A percentile compares a stretch with the other conserved stretches of the same genome.
Evolutionary conservation across 2,888 invertebrate genomes (phyloP).

Genomic region (Andrena minutula): DNA sequence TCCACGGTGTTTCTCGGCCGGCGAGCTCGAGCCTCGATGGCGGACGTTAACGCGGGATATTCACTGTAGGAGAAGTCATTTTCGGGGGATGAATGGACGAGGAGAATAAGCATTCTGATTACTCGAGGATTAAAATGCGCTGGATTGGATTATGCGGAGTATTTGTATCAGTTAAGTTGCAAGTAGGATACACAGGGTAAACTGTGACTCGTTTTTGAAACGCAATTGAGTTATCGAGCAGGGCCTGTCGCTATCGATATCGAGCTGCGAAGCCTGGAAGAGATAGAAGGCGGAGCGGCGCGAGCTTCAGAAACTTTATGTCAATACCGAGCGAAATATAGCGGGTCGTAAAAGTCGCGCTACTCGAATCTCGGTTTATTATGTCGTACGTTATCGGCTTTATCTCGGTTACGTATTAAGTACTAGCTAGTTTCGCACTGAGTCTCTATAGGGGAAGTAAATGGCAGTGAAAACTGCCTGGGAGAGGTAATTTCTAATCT

Average conservation of each 20-base stretch:
- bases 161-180: background rate
- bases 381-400: slow-evolving; percentile 37
- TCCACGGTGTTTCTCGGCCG: slow-evolving; percentile 2
- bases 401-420: slow-evolving; percentile 41
- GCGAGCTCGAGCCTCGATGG: background rate
- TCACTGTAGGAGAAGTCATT: too few species aligned
- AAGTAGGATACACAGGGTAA: background rate
- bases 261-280: background rate
- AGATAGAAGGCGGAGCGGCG: slow-evolving; percentile 11
- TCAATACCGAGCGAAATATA: slow-evolving; percentile 48
- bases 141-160: too few species aligned
- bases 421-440: slow-evolving; percentile 28
- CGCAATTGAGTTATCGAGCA: background rate
- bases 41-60: too few species aligned
- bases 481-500: background rate
- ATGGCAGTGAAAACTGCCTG: slow-evolving; percentile 1
- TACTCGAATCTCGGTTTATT: slow-evolving; percentile 42
- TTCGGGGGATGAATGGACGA: too few species aligned
- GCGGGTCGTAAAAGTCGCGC: slow-evolving; percentile 36
- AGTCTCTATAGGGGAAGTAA: background rate
- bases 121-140: too few species aligned
- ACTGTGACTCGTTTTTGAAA: background rate
- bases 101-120: background rate
- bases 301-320: slow-evolving; percentile 50
- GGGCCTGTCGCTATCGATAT: background rate